phyloP scores from a whole-genome alignment of 1,140 invertebrate genomes.

The Cyrtorhinus lividipennis region DNA sequence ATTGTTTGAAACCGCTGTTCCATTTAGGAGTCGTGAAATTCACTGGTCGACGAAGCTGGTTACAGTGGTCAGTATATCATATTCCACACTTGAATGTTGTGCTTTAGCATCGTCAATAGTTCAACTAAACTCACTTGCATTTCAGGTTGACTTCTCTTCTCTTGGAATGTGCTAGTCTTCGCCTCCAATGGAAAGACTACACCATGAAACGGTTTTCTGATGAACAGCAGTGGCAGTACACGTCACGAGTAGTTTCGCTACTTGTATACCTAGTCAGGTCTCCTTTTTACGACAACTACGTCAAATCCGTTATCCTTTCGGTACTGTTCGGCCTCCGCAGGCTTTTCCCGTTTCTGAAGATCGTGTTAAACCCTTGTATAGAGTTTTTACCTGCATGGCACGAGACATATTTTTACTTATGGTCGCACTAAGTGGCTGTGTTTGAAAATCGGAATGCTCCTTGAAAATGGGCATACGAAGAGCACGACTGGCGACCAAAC shows the following conservation, averaged over 20 bases:
- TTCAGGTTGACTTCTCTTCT: not conserved
- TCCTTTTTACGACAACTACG: not conserved
- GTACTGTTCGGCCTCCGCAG: not conserved
- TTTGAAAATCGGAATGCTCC: too few species aligned
- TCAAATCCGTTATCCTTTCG: not conserved
- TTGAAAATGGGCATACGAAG: too few species aligned
- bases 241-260: not conserved
- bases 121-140: too few species aligned
- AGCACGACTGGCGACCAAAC: too few species aligned
- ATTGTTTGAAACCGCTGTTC: not conserved
- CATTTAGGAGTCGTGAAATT: not conserved
- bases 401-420: not conserved
- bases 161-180: not conserved
- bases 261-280: not conserved
- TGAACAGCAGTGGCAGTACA: not conserved
- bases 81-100: too few species aligned
- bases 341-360: not conserved
- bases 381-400: constrained; percentile 4
- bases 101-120: too few species aligned
- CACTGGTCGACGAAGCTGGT: not conserved
- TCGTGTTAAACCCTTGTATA: not conserved
- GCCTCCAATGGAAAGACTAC: not conserved
- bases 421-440: not conserved
- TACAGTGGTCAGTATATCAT: too few species aligned
- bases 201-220: not conserved